Evolutionary conservation across 2,113 vertebrate species (phyloP).

Genomic region (Leuciscus idus): DNA sequence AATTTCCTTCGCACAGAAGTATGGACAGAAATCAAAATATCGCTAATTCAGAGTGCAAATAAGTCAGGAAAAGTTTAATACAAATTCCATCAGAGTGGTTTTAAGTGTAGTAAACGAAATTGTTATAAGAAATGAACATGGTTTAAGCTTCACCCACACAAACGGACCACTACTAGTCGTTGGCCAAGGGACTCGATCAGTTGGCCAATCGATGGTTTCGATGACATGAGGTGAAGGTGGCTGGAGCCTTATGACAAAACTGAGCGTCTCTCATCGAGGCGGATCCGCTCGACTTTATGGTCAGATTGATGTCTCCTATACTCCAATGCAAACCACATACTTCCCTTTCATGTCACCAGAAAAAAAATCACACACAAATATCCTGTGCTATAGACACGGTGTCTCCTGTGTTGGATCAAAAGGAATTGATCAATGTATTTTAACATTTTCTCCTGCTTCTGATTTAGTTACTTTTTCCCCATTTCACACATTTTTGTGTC

Average conservation of each 20-base stretch:
- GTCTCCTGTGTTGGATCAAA: background rate
- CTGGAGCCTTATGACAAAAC: slow-evolving; percentile 29
- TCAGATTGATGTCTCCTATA: slow-evolving; percentile 49
- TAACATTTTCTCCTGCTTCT: background rate
- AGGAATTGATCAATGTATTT: background rate
- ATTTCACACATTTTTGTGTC: background rate
- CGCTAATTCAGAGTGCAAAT: background rate
- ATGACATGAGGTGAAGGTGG: slow-evolving; percentile 47
- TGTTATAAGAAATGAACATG: background rate
- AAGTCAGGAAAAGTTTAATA: background rate
- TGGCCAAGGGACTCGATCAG: slow-evolving; percentile 56
- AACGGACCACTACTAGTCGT: background rate
- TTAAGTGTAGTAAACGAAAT: background rate
- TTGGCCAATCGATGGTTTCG: slow-evolving; percentile 54
- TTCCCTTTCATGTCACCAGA: background rate
- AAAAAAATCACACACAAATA: background rate
- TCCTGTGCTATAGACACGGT: background rate
- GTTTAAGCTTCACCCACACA: background rate
- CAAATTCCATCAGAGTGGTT: background rate
- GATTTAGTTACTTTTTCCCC: background rate
- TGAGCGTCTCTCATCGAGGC: slow-evolving; percentile 26
- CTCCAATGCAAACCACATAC: background rate
- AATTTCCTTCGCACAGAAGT: background rate
- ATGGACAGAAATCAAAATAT: background rate
- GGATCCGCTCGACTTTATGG: background rate